Evolutionary conservation across 2,113 vertebrate genomes (phyloP).

Genomic region (Mesitornis unicolor): DNA sequence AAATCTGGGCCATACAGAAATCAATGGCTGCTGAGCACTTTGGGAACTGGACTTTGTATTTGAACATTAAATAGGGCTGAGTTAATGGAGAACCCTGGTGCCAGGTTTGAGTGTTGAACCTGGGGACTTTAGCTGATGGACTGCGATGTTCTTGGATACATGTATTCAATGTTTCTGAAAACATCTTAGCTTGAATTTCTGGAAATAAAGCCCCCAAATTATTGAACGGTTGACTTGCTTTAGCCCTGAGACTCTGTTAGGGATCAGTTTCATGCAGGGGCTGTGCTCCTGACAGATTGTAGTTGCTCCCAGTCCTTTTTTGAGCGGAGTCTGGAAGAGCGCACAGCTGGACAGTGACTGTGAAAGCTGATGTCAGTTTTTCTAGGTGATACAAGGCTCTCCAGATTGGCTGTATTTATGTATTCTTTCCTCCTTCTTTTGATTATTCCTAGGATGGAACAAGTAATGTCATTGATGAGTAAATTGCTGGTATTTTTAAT

Average conservation of each 20-base stretch:
- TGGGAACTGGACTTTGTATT: background rate
- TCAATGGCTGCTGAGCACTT: background rate
- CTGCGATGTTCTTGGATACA: background rate
- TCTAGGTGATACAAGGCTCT: background rate
- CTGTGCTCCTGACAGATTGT: background rate
- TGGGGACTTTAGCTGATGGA: background rate
- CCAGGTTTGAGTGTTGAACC: background rate
- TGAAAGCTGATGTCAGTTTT: background rate
- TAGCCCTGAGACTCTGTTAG: background rate
- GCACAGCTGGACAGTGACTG: accelerated
- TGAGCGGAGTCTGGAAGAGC: background rate
- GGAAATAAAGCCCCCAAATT: background rate
- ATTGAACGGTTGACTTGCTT: background rate
- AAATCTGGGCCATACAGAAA: background rate
- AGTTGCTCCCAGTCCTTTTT: background rate
- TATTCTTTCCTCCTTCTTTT: background rate
- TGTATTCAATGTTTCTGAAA: background rate
- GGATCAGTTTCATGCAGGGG: background rate
- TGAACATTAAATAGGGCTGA: background rate
- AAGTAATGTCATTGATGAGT: background rate
- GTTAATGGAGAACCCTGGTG: background rate
- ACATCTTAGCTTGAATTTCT: background rate
- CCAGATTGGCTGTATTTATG: background rate
- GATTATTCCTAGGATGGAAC: background rate
- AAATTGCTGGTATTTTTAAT: background rate